phyloP scores from a whole-genome alignment of 2,888 invertebrate species.

The Cheilosia impressa region DNA sequence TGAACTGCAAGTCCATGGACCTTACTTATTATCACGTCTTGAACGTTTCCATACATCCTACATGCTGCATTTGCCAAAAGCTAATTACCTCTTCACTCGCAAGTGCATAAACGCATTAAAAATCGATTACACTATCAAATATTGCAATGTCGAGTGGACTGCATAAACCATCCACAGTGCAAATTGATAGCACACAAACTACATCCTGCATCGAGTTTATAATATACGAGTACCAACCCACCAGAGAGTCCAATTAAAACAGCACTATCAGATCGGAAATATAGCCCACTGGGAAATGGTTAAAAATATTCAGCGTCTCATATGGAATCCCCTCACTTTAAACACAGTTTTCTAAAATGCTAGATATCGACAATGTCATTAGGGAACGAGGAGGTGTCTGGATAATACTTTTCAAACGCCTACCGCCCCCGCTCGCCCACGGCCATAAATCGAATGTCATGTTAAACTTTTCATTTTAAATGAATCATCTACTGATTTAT shows the following conservation, averaged over 20 bases:
- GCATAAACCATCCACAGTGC: not conserved
- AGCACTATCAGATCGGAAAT: constrained; percentile 32
- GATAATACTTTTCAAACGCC: constrained; percentile 11
- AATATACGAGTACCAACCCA: not conserved
- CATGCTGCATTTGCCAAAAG: not conserved
- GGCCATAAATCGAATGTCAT: constrained; percentile 27
- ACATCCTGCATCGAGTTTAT: not conserved
- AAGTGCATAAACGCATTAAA: constrained; percentile 3
- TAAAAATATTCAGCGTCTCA: not conserved
- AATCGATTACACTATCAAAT: constrained; percentile 29
- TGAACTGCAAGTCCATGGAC: too few relatives aligned
- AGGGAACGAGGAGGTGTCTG: constrained; percentile 26
- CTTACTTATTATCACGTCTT: too few relatives aligned
- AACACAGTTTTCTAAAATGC: not conserved
- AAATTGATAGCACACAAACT: not conserved
- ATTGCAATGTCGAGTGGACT: not conserved
- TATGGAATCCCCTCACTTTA: constrained; percentile 14
- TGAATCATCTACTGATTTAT: constrained; percentile 45
- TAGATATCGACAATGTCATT: constrained; percentile 42
- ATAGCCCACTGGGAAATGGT: not conserved
- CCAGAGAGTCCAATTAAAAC: constrained; percentile 21
- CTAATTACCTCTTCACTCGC: not conserved
- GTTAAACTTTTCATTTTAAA: constrained; percentile 11
- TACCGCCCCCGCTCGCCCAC: not conserved
- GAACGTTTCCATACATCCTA: not conserved